Conservation (phyloP, 2,113 vertebrate species). For the Felis chaus region DNA sequence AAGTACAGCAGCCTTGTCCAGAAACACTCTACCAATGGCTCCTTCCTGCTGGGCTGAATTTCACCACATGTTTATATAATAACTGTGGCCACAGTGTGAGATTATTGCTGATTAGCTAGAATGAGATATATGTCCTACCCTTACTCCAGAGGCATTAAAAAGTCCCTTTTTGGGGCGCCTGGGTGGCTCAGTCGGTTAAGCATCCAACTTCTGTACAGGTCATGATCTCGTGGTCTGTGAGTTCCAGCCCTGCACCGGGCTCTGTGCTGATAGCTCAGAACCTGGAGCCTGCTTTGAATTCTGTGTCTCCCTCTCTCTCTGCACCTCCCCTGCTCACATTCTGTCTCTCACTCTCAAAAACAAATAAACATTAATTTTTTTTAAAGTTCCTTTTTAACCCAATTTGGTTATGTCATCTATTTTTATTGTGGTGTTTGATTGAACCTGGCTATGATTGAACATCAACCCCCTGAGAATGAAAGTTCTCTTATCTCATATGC, state of each 20-base stretch:
- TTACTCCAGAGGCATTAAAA: background rate
- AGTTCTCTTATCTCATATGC: background rate
- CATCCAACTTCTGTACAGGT: too few species aligned
- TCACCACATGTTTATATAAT: background rate
- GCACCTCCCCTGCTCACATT: background rate
- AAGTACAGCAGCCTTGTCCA: background rate
- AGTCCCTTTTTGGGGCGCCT: background rate
- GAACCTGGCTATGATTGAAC: background rate
- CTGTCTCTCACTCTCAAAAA: background rate
- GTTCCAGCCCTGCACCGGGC: too few species aligned
- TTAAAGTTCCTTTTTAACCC: background rate
- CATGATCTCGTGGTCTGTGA: too few species aligned
- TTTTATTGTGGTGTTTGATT: background rate
- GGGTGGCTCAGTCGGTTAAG: too few species aligned
- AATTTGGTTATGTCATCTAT: background rate
- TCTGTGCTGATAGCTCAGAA: too few species aligned
- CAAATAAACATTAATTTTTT: background rate
- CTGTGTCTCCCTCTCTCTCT: background rate
- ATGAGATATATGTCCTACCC: background rate
- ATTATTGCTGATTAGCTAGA: background rate
- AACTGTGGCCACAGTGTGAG: background rate
- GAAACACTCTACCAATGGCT: background rate
- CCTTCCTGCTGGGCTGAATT: background rate
- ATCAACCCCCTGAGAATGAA: background rate
- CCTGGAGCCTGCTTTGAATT: background rate